Percentiles rank a stretch among this genome's conserved stretches.
These are phyloP conservation scores for Meiosimyza platycephala DNA, from an alignment of 2,888 invertebrate species.

Conservation along the genomic window DNA sequence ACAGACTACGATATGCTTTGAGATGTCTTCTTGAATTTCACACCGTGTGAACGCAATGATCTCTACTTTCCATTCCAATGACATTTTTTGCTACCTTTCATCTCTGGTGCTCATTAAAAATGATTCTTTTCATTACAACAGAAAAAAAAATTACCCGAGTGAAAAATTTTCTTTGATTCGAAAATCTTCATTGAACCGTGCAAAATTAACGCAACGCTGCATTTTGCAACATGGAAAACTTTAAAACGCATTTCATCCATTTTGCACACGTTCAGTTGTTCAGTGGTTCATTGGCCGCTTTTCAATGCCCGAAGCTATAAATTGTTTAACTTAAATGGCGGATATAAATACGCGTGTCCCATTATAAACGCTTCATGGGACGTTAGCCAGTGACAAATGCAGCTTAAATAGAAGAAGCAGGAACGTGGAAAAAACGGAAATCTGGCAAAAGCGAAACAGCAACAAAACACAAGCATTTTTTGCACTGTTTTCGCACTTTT, in stretches of 20 bases:
- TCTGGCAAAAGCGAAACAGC: slow-evolving; percentile 30
- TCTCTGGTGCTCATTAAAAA: too few species aligned
- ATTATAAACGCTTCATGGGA: slow-evolving; percentile 29
- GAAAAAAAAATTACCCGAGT: too few species aligned
- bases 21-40: too few species aligned
- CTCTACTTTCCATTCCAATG: too few species aligned
- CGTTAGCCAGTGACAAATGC: slow-evolving; percentile 22
- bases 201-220: slow-evolving; percentile 32
- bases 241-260: slow-evolving; percentile 28
- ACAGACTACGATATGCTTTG: too few species aligned
- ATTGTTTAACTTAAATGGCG: slow-evolving; percentile 34
- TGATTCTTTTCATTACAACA: too few species aligned
- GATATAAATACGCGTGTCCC: slow-evolving; percentile 34
- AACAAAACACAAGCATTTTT: slow-evolving; percentile 29
- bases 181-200: slow-evolving; percentile 23
- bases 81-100: too few species aligned
- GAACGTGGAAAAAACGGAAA: neutral
- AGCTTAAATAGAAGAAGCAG: slow-evolving; percentile 2
- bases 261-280: slow-evolving; percentile 23
- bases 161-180: neutral
- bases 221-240: slow-evolving; percentile 14
- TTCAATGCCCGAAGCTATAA: slow-evolving; percentile 26
- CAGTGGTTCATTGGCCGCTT: slow-evolving; percentile 10
- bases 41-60: too few species aligned
- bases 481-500: too few species aligned